phyloP scores from a whole-genome alignment of 2,888 invertebrate genomes.

The Colletes collaris region DNA sequence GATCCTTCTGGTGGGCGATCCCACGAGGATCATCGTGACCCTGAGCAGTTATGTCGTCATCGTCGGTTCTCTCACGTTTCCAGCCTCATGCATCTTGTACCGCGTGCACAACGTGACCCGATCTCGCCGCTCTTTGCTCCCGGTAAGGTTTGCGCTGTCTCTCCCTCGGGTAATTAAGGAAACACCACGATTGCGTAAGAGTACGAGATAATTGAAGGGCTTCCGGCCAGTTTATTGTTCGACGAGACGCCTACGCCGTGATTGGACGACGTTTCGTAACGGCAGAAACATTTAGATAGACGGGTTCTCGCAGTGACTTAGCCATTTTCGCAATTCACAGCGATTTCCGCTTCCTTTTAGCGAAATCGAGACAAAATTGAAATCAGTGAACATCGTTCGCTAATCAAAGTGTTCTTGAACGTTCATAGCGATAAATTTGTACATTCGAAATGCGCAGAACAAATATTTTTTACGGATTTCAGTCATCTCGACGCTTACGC shows the following conservation, averaged over 20 bases:
- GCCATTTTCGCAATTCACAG: no score
- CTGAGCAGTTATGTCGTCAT: constrained; percentile 61
- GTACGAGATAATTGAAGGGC: constrained; percentile 51
- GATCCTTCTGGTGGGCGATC: constrained; percentile 63
- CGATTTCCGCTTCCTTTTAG: no score
- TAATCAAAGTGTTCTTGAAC: no score
- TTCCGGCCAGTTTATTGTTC: constrained; percentile 34
- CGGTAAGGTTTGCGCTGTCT: constrained; percentile 36
- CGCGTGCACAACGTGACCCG: constrained; percentile 63
- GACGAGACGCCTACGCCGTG: constrained; percentile 1
- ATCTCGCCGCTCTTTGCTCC: constrained; percentile 36
- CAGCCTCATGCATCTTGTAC: constrained; percentile 68
- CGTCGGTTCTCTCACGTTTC: constrained; percentile 59
- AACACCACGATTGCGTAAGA: constrained; percentile 44
- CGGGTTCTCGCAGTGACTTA: no score
- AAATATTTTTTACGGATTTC: no score
- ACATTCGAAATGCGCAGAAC: no score
- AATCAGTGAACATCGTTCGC: no score
- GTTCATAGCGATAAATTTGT: no score
- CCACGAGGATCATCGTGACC: constrained; percentile 60
- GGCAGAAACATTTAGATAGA: not conserved
- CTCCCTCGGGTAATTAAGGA: constrained; percentile 47
- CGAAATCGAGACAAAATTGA: no score
- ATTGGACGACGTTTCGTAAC: constrained; percentile 27
- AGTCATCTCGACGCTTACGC: not conserved